These are phyloP conservation scores for Octodon degus DNA, from an alignment of 2,113 vertebrate species.

Conservation along the genomic window DNA sequence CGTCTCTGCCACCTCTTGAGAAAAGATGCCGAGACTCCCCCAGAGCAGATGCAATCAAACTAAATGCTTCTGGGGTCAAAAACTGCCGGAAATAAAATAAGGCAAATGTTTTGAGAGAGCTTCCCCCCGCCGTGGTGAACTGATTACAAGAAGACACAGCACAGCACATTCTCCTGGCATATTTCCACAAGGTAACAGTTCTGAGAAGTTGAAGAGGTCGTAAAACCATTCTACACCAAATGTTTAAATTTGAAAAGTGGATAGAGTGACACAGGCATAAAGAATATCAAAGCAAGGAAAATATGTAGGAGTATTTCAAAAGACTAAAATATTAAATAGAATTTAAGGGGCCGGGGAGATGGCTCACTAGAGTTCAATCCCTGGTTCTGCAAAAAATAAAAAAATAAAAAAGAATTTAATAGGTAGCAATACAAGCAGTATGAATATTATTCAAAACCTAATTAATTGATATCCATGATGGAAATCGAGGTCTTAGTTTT, in stretches of 20 bases:
- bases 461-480: neutral
- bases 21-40: slow-evolving; percentile 48
- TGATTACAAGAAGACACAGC: slow-evolving; percentile 56
- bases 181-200: neutral
- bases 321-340: neutral
- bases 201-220: neutral
- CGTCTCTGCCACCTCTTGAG: slow-evolving; percentile 63
- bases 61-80: slow-evolving; percentile 82
- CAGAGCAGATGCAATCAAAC: slow-evolving; percentile 78
- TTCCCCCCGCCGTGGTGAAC: slow-evolving; percentile 28
- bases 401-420: neutral
- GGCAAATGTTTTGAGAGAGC: slow-evolving; percentile 5
- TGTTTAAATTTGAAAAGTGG: neutral
- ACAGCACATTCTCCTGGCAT: neutral
- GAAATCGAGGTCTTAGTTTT: neutral
- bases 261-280: neutral
- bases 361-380: too few relatives aligned
- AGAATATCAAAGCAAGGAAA: neutral
- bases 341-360: neutral
- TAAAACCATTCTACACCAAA: neutral
- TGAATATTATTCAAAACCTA: neutral
- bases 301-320: neutral
- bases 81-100: slow-evolving; percentile 71
- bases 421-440: neutral
- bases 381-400: too few relatives aligned